Evolutionary conservation across 2,113 vertebrate genomes (phyloP), one percentile per base, ranked within the genome.

Genomic region (Cheilinus undulatus): DNA sequence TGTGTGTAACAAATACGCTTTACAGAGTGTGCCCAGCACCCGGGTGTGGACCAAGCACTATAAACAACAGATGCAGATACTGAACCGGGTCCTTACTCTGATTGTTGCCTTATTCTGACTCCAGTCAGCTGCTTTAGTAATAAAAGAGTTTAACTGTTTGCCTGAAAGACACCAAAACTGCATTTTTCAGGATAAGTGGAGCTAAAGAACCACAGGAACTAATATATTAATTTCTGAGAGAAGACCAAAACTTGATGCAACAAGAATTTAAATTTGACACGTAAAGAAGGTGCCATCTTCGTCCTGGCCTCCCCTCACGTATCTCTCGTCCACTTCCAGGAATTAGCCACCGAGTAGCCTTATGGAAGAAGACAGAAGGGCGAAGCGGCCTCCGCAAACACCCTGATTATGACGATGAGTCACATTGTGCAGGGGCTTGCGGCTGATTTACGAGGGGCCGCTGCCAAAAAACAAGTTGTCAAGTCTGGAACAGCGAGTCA

Each of bases 21-120:
- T 87, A 43, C 71, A 90, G 78, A 91, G 91, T 91, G 88, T 91
- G 89, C 34, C 65, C 81, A n/a, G 72, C 91, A 92, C 83, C 73
- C 73, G 85, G 75, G 85, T 93, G 92, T 76, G 80, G 66, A 63
- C 27, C 9, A 77, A 43, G 57, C 9, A 22, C n/a, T 27, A 34
- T 20, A 43, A 79, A 78, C 52, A 82, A 54, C 43, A 73, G 52
- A 69, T 49, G 62, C 67, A 81, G 74, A 82, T 81, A 71, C 58
- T 69, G 54, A 49, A 49, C 52, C 49, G 54, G 73, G 58, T 32
- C 23, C n/a, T n/a, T n/a, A n/a, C n/a, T n/a, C n/a, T n/a, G n/a
- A 13, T 8, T 34, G 59, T 30, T 22, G 32, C 43, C 22, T 51
- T 13, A 46, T 32, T 60, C n/a, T 36, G 43, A 36, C 45, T 8